These are phyloP conservation scores for Diachrysia chrysitis DNA, from an alignment of 2,888 invertebrate species.

Conservation along the genomic window DNA sequence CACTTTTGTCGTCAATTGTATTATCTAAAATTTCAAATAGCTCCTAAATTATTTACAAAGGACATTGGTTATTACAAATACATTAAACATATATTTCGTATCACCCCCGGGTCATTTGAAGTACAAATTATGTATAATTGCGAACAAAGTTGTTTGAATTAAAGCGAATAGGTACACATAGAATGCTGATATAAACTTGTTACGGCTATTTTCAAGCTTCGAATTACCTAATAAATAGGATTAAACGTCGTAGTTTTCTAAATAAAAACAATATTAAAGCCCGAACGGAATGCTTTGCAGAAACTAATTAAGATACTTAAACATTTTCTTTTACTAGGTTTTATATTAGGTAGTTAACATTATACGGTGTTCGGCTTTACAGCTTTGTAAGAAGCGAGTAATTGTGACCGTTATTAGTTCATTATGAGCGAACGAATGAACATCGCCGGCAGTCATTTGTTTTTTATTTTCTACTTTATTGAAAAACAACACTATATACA, in stretches of 20 bases:
- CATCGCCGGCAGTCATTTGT: slow-evolving; percentile 21
- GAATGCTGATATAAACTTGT: neutral
- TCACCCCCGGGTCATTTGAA: neutral
- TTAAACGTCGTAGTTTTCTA: slow-evolving; percentile 1
- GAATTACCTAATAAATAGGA: slow-evolving; percentile 13
- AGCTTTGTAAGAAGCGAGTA: slow-evolving; percentile 19
- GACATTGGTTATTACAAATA: slow-evolving; percentile 2
- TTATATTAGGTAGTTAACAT: slow-evolving; percentile 33
- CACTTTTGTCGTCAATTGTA: neutral
- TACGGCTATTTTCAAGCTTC: neutral
- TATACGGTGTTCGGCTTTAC: slow-evolving; percentile 38
- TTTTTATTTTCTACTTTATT: slow-evolving; percentile 19
- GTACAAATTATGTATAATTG: slow-evolving; percentile 1
- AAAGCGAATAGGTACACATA: neutral
- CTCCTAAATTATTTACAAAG: slow-evolving; percentile 1
- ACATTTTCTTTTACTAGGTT: slow-evolving; percentile 30
- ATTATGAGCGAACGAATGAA: slow-evolving; percentile 25
- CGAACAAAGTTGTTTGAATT: slow-evolving; percentile 7
- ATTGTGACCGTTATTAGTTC: slow-evolving; percentile 27
- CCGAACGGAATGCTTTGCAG: slow-evolving; percentile 6
- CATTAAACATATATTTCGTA: slow-evolving; percentile 2
- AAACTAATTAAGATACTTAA: slow-evolving; percentile 32
- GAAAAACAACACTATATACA: too few relatives aligned
- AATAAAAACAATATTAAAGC: slow-evolving; percentile 23
- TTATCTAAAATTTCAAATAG: neutral